Percentiles rank a stretch among this genome's conserved stretches.
phyloP scores from a whole-genome alignment of 53 echinoderm and acorn worm genomes.

The Apostichopus leukothele region DNA sequence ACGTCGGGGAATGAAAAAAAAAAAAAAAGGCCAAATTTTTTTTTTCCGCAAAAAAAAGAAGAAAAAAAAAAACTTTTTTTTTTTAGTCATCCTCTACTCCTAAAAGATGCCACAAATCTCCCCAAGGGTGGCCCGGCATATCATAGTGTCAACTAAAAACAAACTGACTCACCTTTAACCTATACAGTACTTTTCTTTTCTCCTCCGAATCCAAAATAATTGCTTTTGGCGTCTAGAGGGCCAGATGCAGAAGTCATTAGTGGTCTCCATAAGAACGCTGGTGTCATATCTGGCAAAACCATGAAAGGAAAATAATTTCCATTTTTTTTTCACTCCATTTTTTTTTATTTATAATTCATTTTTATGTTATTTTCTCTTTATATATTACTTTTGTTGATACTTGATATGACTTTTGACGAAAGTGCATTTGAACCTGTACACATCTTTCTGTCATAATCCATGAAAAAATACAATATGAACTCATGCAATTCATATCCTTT shows the following conservation, averaged over 20 bases:
- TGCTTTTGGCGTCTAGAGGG: conserved; percentile 30
- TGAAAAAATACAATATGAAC: not conserved
- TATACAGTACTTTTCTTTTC: conserved; percentile 24
- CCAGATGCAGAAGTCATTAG: conserved; percentile 36
- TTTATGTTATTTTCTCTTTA: not conserved
- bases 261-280: not conserved
- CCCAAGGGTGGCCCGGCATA: conserved; percentile 33
- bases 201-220: conserved; percentile 30
- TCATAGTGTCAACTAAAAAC: conserved; percentile 17
- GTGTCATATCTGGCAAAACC: conserved; percentile 17
- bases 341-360: not conserved
- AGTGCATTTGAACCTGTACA: conserved; percentile 21
- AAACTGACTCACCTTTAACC: conserved; percentile 41
- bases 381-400: not conserved
- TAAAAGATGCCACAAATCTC: conserved; percentile 14
- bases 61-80: not conserved
- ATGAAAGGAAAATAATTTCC: conserved; percentile 36
- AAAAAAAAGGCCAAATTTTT: not conserved
- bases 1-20: not conserved
- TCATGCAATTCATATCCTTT: too few relatives aligned
- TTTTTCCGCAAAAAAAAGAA: not conserved
- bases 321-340: not conserved
- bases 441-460: too few relatives aligned
- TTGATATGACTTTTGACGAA: not conserved
- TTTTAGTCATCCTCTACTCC: not conserved